Evolutionary conservation across 2,113 vertebrate species (phyloP), one percentile per base, ranked within the genome.

Genomic region (Chaenogobius annularis): DNA sequence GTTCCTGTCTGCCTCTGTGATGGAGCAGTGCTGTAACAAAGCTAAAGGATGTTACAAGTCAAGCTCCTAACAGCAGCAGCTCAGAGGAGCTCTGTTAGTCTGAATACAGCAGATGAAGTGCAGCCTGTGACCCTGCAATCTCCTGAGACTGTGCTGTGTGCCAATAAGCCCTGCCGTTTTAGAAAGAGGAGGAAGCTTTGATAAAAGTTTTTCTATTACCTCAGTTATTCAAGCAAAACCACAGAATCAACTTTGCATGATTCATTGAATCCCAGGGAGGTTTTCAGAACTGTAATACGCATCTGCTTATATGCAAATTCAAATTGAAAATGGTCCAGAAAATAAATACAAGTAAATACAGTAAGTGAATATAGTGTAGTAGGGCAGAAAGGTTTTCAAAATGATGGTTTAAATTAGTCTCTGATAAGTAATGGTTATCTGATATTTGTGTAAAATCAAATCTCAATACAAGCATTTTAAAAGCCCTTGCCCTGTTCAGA

Each of bases 181-280:
- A 65, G 61, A 85, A 67, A 69, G 74, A 84, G 61, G 74, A 48
- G 44, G 20, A n/a, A 7, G 76, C 82, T 83, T 77, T 83, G 83
- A 85, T 87, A 85, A 85, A 88, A 84, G 77, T 88, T 85, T 83
- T 85, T 88, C 85, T 86, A 87, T 90, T 90, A 83, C 74, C 75
- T 82, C 62, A 72, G 78, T 82, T 82, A 88, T 86, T 85, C 82
- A 83, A 86, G 81, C 84, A 85, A 81, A 85, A 73, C 83, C 54
- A 9, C 72, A 20, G 52, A 76, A 88, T 84, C 76, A 80, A 80
- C 80, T 80, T 48, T 84, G 75, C 79, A 81, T 72, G 77, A 82
- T 85, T 81, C 75, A 82, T 44, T 86, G 81, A 80, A 71, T 83
- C 61, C 68, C 19, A 46, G 79, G 68, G 75, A 79, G 71, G 68